Percentiles rank a stretch among this genome's conserved stretches.
These are phyloP conservation scores for Coryphaenoides rupestris DNA, from an alignment of 2,113 vertebrate species.

Conservation along the genomic window DNA sequence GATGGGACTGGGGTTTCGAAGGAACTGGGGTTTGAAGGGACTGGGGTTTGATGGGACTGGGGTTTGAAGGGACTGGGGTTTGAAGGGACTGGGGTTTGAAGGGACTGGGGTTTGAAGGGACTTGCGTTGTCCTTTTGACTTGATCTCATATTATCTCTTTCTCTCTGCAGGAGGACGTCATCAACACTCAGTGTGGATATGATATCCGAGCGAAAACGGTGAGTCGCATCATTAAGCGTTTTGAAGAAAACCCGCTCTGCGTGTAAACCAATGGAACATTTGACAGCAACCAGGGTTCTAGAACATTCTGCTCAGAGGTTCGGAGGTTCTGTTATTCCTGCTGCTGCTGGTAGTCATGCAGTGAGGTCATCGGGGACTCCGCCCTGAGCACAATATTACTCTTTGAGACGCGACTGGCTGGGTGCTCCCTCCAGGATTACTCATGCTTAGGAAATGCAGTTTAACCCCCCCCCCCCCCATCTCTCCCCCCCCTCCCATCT, in stretches of 20 bases:
- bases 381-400: conserved; percentile 43
- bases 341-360: conserved; percentile 18
- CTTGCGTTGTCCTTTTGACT: neutral
- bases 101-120: neutral
- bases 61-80: too few relatives aligned
- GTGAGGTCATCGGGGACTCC: conserved; percentile 50
- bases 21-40: too few relatives aligned
- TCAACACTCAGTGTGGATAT: conserved; percentile 98
- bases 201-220: conserved; percentile 94
- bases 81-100: neutral
- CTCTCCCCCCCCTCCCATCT: neutral
- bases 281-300: neutral
- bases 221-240: conserved; percentile 55
- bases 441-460: conserved; percentile 57
- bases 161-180: conserved; percentile 89
- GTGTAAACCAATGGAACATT: too few relatives aligned
- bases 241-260: too few relatives aligned
- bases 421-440: conserved; percentile 63
- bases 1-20: too few relatives aligned
- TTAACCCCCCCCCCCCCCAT: neutral
- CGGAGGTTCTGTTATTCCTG: neutral
- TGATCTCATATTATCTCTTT: conserved; percentile 7
- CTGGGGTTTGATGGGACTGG: too few relatives aligned
- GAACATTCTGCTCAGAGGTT: neutral
- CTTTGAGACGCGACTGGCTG: conserved; percentile 48